phyloP scores from a whole-genome alignment of 2,888 invertebrate genomes.

The Sinelater perroti region DNA sequence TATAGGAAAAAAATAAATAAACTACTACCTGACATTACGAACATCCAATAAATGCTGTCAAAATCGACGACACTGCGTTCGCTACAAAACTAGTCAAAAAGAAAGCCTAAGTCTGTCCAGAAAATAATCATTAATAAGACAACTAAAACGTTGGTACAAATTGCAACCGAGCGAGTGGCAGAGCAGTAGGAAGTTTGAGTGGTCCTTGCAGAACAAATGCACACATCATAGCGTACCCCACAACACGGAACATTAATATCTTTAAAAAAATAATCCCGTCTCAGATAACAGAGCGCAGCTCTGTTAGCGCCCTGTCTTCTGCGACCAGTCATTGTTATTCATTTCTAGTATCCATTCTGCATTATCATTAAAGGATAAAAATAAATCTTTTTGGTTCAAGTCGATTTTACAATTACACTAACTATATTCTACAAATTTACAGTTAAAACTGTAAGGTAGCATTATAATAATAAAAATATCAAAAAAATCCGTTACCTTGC shows the following conservation, averaged over 20 bases:
- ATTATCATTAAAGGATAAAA: background rate
- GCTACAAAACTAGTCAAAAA: constrained; percentile 32
- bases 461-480: too few species aligned
- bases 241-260: constrained; percentile 56
- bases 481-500: constrained; percentile 83
- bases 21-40: constrained; percentile 49
- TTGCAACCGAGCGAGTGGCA: constrained; percentile 61
- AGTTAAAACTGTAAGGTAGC: too few species aligned
- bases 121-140: constrained; percentile 39
- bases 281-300: constrained; percentile 32
- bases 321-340: too few species aligned
- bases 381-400: too few species aligned
- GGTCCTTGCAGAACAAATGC: constrained; percentile 77
- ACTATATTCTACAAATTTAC: constrained; percentile 24
- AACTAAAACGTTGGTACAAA: constrained; percentile 50
- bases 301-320: constrained; percentile 12
- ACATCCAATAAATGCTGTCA: constrained; percentile 47
- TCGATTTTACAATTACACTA: too few species aligned
- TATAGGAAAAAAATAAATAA: constrained; percentile 43
- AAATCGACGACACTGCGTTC: constrained; percentile 46
- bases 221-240: constrained; percentile 61
- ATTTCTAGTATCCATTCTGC: too few species aligned
- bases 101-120: constrained; percentile 34
- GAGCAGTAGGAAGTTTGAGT: constrained; percentile 75
- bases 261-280: constrained; percentile 39